Base-by-base conservation (phyloP, 2,797 vertebrate species). In the Bufotes viridis region DNA sequence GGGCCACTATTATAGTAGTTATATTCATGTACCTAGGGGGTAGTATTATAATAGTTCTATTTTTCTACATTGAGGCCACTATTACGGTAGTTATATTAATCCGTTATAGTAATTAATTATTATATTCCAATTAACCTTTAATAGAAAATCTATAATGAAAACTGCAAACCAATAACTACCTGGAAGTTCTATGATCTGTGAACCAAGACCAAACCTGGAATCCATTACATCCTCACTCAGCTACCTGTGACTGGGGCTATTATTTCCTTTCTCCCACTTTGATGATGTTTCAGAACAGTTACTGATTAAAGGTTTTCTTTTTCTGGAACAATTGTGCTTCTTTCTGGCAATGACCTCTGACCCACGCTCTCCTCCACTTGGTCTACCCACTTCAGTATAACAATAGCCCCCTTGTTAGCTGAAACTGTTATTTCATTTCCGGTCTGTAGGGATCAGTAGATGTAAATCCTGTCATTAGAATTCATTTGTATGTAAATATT, bases 401-500 rank as follows among this genome's bases (percentile, higher is more conserved):
- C 82, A 84, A 84, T 84, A 42, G 70, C 2, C 18, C 69, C 10
- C 82, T 84, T 84, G 82, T 84, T n/a, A 60, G 18, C 15, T 26
- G 65, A 11, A 2, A n/a, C 20, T 58, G 57, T 24, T 61, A 18
- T 84, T 17, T 34, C 13, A 0, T 8, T 11, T 22, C 3, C 15
- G 11, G 8, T 0, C 82, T 75, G 12, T 11, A 74, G 70, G 82
- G 55, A 51, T 34, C 22, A 18, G 10, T 22, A n/a, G 29, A 76
- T 84, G 20, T 51, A 61, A 76, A 61, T 65, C 8, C 12, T 18
- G 1, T 2, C 13, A 84, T 84, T 74, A 74, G 12, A 60, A 74
- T 60, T 20, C 60, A 60, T 75, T 60, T 84, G 20, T 75, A 61
- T 75, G 82, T 84, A 84, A 75, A 84, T 84, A 75, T 84, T 84